Evolutionary conservation across 2,888 invertebrate species (phyloP).

Genomic region (Agrochola circellaris): DNA sequence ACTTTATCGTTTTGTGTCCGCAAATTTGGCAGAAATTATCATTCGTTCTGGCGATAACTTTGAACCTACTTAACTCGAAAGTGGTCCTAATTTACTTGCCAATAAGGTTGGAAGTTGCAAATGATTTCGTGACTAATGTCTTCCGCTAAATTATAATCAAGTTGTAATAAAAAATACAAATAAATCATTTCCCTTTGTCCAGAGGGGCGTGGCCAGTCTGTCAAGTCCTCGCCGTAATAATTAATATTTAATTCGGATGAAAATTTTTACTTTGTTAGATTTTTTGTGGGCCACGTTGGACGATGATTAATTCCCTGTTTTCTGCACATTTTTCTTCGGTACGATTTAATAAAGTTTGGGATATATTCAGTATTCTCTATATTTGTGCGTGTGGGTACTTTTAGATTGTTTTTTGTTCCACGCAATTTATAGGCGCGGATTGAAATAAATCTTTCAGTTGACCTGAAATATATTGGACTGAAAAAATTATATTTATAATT

Average conservation of each 20-base stretch:
- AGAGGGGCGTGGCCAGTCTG: constrained; percentile 60
- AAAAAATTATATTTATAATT: constrained; percentile 34
- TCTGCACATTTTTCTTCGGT: constrained; percentile 55
- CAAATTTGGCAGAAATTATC: constrained; percentile 69
- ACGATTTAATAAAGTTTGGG: constrained; percentile 53
- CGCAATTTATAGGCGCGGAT: constrained; percentile 50
- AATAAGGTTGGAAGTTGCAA: constrained; percentile 47
- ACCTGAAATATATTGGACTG: constrained; percentile 38
- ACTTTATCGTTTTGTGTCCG: constrained; percentile 68
- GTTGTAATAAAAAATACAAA: constrained; percentile 70
- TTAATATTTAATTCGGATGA: constrained; percentile 74
- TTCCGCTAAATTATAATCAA: constrained; percentile 72
- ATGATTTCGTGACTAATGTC: constrained; percentile 55
- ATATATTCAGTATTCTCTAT: constrained; percentile 22
- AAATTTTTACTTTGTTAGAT: constrained; percentile 69
- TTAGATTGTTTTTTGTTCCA: constrained; percentile 32
- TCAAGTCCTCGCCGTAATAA: constrained; percentile 70
- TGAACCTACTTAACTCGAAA: constrained; percentile 19
- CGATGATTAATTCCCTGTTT: constrained; percentile 64
- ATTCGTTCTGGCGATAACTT: constrained; percentile 58
- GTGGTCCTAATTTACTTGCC: constrained; percentile 23
- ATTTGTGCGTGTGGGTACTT: constrained; percentile 31
- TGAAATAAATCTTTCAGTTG: constrained; percentile 42
- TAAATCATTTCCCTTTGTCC: constrained; percentile 74
- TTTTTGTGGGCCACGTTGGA: constrained; percentile 57